Evolutionary conservation across 2,888 invertebrate species (phyloP).

Genomic region (Brachyopa scutellaris): DNA sequence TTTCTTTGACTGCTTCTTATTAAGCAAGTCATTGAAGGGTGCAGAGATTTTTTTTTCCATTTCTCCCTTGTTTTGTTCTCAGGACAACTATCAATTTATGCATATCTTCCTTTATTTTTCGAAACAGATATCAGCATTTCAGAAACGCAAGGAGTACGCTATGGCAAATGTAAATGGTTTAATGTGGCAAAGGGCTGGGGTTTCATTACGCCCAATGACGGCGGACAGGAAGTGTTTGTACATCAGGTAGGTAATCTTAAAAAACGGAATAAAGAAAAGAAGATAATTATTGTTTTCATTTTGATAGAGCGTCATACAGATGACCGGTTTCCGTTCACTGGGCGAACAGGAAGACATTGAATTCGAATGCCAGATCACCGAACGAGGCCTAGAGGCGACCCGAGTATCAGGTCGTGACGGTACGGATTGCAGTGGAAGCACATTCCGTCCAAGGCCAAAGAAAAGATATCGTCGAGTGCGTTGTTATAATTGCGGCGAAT

Average conservation of each 20-base stretch:
- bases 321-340: slow-evolving; percentile 92
- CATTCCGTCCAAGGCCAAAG: slow-evolving; percentile 90
- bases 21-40: slow-evolving; percentile 49
- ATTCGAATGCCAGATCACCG: slow-evolving; percentile 92
- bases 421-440: slow-evolving; percentile 90
- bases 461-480: slow-evolving; percentile 93
- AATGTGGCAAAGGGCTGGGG: slow-evolving; percentile 98
- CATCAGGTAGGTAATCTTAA: slow-evolving; percentile 88
- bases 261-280: slow-evolving; percentile 30
- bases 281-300: slow-evolving; percentile 46
- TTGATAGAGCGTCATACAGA: slow-evolving; percentile 93
- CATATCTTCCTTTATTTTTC: slow-evolving; percentile 55
- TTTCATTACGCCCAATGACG: slow-evolving; percentile 95
- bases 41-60: slow-evolving; percentile 11
- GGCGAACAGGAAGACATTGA: slow-evolving; percentile 95
- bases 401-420: slow-evolving; percentile 91
- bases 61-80: slow-evolving; percentile 32
- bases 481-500: slow-evolving; percentile 96
- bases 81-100: slow-evolving; percentile 59
- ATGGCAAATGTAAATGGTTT: slow-evolving; percentile 96
- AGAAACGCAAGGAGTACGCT: slow-evolving; percentile 83
- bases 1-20: slow-evolving; percentile 12
- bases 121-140: slow-evolving; percentile 76
- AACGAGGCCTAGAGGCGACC: slow-evolving; percentile 93
- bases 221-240: slow-evolving; percentile 95